These are phyloP conservation scores for Spermophilus dauricus DNA, from an alignment of 2,113 vertebrate genomes.

Conservation along the genomic window DNA sequence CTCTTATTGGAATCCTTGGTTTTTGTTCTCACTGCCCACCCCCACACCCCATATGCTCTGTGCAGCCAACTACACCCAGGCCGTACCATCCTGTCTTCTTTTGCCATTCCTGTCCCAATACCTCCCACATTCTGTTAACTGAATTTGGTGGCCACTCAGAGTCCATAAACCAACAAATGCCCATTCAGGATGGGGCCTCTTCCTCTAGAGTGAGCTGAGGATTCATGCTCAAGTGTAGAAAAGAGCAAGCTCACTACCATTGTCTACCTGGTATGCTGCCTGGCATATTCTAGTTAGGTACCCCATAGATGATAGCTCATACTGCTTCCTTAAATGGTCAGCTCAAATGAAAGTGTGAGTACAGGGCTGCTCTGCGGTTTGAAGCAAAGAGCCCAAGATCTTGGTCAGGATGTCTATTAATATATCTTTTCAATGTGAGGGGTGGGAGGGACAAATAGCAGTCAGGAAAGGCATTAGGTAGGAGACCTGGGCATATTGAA, in stretches of 20 bases:
- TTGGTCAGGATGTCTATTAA: background rate
- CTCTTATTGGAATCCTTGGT: background rate
- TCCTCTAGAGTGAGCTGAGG: background rate
- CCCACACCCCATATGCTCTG: background rate
- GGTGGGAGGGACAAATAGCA: background rate
- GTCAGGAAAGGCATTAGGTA: background rate
- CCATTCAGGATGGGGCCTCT: background rate
- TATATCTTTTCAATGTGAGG: background rate
- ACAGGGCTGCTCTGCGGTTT: background rate
- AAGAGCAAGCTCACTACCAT: background rate
- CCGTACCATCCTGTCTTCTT: background rate
- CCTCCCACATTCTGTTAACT: background rate
- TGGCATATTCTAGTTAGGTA: background rate
- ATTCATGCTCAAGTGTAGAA: background rate
- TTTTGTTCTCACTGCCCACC: background rate
- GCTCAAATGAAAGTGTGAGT: background rate
- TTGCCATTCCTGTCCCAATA: background rate
- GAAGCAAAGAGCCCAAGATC: background rate
- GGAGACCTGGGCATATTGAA: background rate
- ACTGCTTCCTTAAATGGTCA: background rate
- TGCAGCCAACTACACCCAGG: too few relatives aligned
- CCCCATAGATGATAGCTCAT: too few relatives aligned
- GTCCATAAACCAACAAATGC: background rate
- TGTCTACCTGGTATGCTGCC: background rate
- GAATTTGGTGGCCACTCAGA: background rate